Percentiles rank a stretch among this genome's conserved stretches.
Conservation (phyloP, 1,140 invertebrate genomes). For the Platorchestia sp. region DNA sequence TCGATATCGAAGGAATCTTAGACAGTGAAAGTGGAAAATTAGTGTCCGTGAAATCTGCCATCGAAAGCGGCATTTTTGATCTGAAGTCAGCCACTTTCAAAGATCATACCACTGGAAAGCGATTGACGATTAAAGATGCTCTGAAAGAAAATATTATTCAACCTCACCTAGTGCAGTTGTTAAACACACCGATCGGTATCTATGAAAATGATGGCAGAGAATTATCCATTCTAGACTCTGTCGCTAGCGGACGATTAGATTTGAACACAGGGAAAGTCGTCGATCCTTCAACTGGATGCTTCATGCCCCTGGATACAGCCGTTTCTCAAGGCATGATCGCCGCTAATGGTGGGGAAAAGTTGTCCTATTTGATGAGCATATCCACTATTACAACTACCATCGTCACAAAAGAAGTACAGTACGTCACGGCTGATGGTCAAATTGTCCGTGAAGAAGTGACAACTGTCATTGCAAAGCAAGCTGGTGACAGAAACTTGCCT, state of each 20-base stretch:
- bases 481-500: neutral
- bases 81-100: constrained; percentile 81
- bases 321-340: constrained; percentile 87
- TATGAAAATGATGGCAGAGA: constrained; percentile 78
- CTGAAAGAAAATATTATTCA: constrained; percentile 74
- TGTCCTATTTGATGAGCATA: constrained; percentile 86
- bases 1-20: constrained; percentile 92
- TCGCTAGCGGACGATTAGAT: constrained; percentile 85
- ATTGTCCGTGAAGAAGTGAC: neutral
- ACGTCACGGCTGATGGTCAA: neutral
- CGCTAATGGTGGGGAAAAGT: constrained; percentile 84
- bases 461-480: neutral
- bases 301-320: constrained; percentile 86
- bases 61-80: constrained; percentile 84
- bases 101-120: constrained; percentile 82
- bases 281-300: constrained; percentile 82
- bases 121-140: constrained; percentile 79
- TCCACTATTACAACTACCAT: constrained; percentile 87
- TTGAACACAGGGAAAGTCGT: constrained; percentile 87
- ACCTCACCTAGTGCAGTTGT: constrained; percentile 86
- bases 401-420: constrained; percentile 70
- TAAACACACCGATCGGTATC: constrained; percentile 85
- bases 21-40: constrained; percentile 85
- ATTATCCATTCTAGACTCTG: constrained; percentile 86
- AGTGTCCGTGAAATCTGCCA: constrained; percentile 88